Conservation (phyloP, 2,797 vertebrate species). For the Catamblyrhynchus diadema region DNA sequence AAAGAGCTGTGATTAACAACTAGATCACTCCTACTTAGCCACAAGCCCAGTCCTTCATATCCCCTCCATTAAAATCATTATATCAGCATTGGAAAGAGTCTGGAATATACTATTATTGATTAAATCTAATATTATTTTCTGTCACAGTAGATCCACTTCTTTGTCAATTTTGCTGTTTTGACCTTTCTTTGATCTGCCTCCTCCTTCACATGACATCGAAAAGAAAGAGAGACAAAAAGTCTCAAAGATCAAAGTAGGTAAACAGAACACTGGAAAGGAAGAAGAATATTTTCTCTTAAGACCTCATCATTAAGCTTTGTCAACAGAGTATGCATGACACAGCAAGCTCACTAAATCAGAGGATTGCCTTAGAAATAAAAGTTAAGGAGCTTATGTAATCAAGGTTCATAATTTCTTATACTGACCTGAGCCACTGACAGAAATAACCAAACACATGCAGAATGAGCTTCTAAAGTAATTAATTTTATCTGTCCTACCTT, state of each 20-base stretch:
- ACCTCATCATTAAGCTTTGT: background rate
- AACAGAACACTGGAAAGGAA: background rate
- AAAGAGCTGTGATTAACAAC: background rate
- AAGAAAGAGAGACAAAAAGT: background rate
- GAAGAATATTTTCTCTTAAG: background rate
- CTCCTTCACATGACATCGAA: background rate
- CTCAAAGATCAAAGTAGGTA: background rate
- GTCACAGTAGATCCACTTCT: background rate
- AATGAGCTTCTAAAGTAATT: background rate
- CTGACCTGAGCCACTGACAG: background rate
- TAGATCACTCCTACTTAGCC: background rate
- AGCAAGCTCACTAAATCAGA: background rate
- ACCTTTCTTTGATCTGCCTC: background rate
- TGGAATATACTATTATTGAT: background rate
- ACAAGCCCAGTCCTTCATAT: background rate
- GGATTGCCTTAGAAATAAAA: background rate
- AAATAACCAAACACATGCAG: background rate
- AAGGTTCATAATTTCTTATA: background rate
- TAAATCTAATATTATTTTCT: background rate
- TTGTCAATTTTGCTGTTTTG: background rate
- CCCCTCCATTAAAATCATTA: background rate
- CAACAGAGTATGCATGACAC: background rate
- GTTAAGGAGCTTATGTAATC: background rate
- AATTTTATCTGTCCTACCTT: background rate
- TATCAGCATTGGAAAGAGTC: background rate